Evolutionary conservation across 2,113 vertebrate genomes (phyloP).

Genomic region (Bubo bubo): DNA sequence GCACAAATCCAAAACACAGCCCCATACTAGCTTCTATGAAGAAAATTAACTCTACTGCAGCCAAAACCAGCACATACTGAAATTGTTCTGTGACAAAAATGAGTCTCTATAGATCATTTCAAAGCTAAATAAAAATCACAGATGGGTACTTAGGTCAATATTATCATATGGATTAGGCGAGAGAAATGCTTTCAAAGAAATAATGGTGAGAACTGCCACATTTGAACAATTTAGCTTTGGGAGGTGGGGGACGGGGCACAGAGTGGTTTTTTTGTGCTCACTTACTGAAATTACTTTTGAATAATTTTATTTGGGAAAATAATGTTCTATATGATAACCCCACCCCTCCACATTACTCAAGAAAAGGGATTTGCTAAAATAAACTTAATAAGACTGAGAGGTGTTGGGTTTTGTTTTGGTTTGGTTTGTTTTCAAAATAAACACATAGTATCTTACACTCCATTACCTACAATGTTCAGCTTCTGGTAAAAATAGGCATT

Average conservation of each 20-base stretch:
- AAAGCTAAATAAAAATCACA: background rate
- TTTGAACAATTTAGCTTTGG: background rate
- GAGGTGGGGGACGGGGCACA: accelerated
- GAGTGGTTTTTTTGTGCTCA: accelerated
- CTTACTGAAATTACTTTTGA: background rate
- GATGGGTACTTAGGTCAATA: background rate
- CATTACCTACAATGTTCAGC: background rate
- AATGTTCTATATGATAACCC: background rate
- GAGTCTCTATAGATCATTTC: background rate
- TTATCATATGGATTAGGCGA: background rate
- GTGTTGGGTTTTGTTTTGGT: background rate
- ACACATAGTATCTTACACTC: accelerated
- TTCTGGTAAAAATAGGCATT: background rate
- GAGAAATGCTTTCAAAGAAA: background rate
- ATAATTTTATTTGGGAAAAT: background rate
- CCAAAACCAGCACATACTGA: background rate
- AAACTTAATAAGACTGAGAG: background rate
- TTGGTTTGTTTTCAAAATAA: background rate
- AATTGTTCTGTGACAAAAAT: background rate
- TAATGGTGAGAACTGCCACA: background rate
- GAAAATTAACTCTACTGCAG: background rate
- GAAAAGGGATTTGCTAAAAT: background rate
- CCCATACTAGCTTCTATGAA: background rate
- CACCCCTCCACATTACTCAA: background rate
- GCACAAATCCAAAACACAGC: background rate